phyloP scores from a whole-genome alignment of 2,888 invertebrate species.

The Xestia ashworthii region DNA sequence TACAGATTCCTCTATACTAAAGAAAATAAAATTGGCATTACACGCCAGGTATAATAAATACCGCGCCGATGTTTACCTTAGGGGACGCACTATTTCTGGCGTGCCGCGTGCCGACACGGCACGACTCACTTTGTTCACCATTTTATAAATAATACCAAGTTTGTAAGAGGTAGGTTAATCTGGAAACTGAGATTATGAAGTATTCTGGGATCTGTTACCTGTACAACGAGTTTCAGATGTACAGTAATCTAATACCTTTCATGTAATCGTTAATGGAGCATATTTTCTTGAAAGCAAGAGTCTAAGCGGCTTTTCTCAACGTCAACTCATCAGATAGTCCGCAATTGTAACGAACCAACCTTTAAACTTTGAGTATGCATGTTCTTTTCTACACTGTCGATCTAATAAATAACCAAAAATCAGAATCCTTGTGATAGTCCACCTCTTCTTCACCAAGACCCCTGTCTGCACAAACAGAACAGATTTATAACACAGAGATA shows the following conservation, averaged over 20 bases:
- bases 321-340: background rate
- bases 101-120: slow-evolving; percentile 66
- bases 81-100: slow-evolving; percentile 66
- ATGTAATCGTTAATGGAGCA: too few species aligned
- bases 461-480: background rate
- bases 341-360: background rate
- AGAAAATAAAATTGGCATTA: slow-evolving; percentile 62
- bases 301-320: background rate
- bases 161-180: slow-evolving; percentile 28
- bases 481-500: background rate
- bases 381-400: background rate
- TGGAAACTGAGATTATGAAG: background rate
- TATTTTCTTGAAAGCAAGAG: background rate
- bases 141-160: slow-evolving; percentile 63
- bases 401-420: background rate
- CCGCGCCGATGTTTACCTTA: slow-evolving; percentile 66
- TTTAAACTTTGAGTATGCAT: background rate
- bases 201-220: slow-evolving; percentile 16
- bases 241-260: background rate
- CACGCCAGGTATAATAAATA: slow-evolving; percentile 66
- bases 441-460: background rate
- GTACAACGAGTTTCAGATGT: background rate
- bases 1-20: slow-evolving; percentile 29
- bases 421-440: background rate
- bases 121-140: slow-evolving; percentile 53